Base-by-base conservation (phyloP, 2,797 vertebrate genomes). In the Cyclopterus lumpus region DNA sequence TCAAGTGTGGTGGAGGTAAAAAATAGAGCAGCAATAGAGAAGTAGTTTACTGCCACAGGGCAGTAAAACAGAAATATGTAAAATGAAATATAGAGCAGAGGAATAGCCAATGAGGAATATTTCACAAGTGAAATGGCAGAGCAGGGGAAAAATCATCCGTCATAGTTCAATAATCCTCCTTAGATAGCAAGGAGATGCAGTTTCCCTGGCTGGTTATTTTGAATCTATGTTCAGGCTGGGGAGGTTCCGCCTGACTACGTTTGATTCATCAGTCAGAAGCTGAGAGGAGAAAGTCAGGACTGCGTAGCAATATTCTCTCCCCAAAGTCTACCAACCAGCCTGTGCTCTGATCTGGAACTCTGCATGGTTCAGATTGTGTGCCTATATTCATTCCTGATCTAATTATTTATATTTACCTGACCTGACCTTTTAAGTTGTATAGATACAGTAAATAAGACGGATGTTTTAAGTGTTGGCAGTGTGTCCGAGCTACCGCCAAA, bases 191-290 rank as follows among this genome's bases (percentile, higher is more conserved):
- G 64, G 44, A 49, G 79, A 74, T 70, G 60, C 54, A 71, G 68
- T 72, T 83, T 84, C 69, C 61, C 46, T 26, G 65, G 22, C 66
- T 85, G 81, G 30, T 79, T 88, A 73, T 86, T 71, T 84, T 77
- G 73, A 84, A 91, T 91, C 72, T 77, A 28, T 82, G 73, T 77
- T 85, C 71, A 59, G 75, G 53, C 68, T 77, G 49, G 12, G 1
- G 66, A 81, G 49, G 67, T 89, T 89, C 75, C 77, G 80, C 85
- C 77, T 85, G 62, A 85, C 86, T 82, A 64, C 63, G 16, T 81
- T 84, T 83, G 78, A 89, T 87, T 83, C 64, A 78, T 87, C 83
- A 85, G 67, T 83, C 77, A 61, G 30, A 65, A 77, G 71, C 63
- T 84, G 75, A 81, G 80, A 81, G 71, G 76, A 84, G 64, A 63